Evolutionary conservation across 2,888 invertebrate genomes (phyloP), one percentile per base, ranked within the genome.

Genomic region (Plagodis pulveraria): DNA sequence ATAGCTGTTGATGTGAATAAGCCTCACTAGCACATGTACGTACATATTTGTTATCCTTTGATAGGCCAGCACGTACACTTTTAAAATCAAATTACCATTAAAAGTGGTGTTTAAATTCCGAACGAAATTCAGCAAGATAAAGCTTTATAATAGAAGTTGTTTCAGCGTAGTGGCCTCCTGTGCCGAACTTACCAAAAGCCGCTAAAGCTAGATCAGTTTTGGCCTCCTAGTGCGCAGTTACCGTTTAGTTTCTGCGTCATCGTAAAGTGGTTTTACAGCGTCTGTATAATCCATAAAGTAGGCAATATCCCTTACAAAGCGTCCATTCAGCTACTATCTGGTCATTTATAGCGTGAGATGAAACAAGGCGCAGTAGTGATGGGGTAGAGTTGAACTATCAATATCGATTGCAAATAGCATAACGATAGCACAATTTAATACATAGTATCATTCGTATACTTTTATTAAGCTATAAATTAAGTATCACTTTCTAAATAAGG

Each of bases 301-400:
- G 84, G 87, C 88, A 88, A 89, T 89, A 86, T 83, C 73, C 76
- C 80, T 77, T 81, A 91, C 89, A 91, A 89, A 86, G 89, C 80
- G 78, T 74, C 82, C 82, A 87, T 91, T 91, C 89, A 91, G 84
- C 79, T 80, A 78, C 84, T 89, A 87, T 90, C 87, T 89, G 89
- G 86, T 86, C 88, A 86, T 89, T 91, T 89, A 88, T 85, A 81
- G 87, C 80, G 76, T 72, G 87, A 88, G 88, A 90, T 89, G 90
- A 89, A 89, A 89, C 89, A 86, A 87, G 83, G 80, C 82, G 80
- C 70, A 71, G 42, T 77, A 85, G 84, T 71, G 81, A 66, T 58
- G 80, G 50, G 68, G 46, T 46, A 48, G 34, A 49, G 52, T 10
- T 54, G 64, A 66, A 74, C 69, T 75, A 73, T 80, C 81, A 83